Conservation (phyloP, 2,888 invertebrate genomes). For the Blomia tropicalis region DNA sequence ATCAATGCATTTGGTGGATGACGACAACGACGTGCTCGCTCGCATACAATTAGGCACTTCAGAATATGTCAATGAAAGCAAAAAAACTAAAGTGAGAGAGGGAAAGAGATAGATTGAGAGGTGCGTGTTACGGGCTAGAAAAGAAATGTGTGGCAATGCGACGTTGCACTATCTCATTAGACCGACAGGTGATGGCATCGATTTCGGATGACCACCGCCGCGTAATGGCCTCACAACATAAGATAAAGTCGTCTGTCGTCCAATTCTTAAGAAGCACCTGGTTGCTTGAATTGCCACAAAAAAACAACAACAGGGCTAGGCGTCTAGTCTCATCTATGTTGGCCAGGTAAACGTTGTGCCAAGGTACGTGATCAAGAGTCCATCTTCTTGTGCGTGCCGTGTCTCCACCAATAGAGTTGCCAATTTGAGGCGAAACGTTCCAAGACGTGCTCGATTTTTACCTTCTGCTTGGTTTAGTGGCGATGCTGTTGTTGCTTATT, state of each 20-base stretch:
- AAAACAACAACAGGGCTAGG: background rate
- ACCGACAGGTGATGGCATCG: conserved; percentile 12
- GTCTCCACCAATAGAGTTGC: too few species aligned
- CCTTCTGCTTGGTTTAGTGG: background rate
- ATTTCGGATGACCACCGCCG: conserved; percentile 14
- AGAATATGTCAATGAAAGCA: conserved; percentile 4
- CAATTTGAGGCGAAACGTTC: too few species aligned
- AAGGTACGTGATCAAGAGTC: too few species aligned
- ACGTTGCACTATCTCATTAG: conserved; percentile 12
- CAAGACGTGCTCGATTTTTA: background rate
- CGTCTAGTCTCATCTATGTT: background rate
- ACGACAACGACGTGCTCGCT: too few species aligned
- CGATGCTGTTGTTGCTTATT: background rate
- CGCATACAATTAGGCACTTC: too few species aligned
- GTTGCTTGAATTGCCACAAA: background rate
- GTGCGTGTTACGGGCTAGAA: too few species aligned
- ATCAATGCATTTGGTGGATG: too few species aligned
- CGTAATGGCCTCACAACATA: conserved; percentile 5
- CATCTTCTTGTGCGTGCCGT: too few species aligned
- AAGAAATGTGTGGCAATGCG: too few species aligned
- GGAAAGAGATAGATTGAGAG: too few species aligned
- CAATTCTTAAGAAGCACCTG: conserved; percentile 10
- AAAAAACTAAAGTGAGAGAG: background rate
- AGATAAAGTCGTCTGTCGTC: conserved; percentile 11
- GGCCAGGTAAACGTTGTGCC: background rate